Percentiles rank a stretch among this genome's conserved stretches.
These are phyloP conservation scores for Malthinus seriepunctatus DNA, from an alignment of 2,888 invertebrate species.

Conservation along the genomic window DNA sequence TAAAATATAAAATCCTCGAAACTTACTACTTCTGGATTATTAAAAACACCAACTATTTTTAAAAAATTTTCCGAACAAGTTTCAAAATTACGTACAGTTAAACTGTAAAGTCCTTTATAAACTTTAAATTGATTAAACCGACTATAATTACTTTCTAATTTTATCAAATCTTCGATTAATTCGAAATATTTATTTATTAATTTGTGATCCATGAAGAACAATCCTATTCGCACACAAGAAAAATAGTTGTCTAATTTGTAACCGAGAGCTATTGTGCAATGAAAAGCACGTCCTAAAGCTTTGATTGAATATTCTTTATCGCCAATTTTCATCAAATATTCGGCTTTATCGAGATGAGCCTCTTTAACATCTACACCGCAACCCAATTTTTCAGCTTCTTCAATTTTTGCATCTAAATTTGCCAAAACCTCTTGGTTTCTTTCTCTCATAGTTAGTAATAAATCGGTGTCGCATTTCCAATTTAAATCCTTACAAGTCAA, in stretches of 20 bases:
- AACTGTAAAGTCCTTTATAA: conserved; percentile 67
- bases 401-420: conserved; percentile 39
- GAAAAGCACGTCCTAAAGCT: conserved; percentile 44
- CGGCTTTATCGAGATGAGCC: conserved; percentile 49
- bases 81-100: conserved; percentile 70
- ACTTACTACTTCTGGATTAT: conserved; percentile 73
- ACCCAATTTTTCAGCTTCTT: conserved; percentile 36
- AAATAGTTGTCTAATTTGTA: conserved; percentile 53
- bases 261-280: conserved; percentile 48
- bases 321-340: conserved; percentile 53
- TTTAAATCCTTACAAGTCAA: conserved; percentile 55
- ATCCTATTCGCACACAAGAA: conserved; percentile 50
- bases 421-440: conserved; percentile 38
- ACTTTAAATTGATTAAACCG: conserved; percentile 72
- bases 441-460: conserved; percentile 42
- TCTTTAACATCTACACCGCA: conserved; percentile 38
- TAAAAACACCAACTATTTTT: conserved; percentile 74
- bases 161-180: conserved; percentile 46
- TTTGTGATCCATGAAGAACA: conserved; percentile 42
- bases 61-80: conserved; percentile 67
- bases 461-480: conserved; percentile 56
- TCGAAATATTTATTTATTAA: conserved; percentile 46
- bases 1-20: conserved; percentile 60
- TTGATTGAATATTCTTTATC: conserved; percentile 47
- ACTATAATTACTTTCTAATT: conserved; percentile 69